phyloP scores from a whole-genome alignment of 2,113 vertebrate species.

The Sturnira hondurensis region DNA sequence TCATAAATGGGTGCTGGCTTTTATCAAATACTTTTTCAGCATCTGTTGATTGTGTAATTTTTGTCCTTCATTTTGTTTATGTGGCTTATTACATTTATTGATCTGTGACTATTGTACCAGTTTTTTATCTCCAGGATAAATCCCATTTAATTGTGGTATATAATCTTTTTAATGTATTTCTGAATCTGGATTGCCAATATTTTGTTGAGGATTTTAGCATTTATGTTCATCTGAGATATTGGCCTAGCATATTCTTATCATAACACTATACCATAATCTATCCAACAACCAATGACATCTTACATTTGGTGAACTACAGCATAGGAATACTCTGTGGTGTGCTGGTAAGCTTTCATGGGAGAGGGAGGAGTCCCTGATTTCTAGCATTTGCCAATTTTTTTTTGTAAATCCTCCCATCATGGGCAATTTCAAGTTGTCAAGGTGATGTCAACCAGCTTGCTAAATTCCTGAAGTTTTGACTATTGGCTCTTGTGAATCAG shows the following conservation, averaged over 20 bases:
- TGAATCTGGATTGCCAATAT: too few relatives aligned
- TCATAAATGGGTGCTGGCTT: too few relatives aligned
- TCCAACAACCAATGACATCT: not conserved
- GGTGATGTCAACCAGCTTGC: not conserved
- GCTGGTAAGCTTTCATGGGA: not conserved
- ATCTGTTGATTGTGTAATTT: too few relatives aligned
- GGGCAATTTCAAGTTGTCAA: not conserved
- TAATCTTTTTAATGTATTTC: too few relatives aligned
- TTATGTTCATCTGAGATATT: too few relatives aligned
- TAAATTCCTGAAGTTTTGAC: slow-evolving; percentile 18
- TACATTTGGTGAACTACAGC: not conserved
- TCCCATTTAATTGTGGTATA: too few relatives aligned
- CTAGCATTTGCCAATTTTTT: not conserved
- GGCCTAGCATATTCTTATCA: not conserved
- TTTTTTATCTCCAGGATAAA: too few relatives aligned
- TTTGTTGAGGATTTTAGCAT: too few relatives aligned
- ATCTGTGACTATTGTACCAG: too few relatives aligned
- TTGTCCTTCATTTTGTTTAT: too few relatives aligned
- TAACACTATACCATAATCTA: not conserved
- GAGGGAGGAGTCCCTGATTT: not conserved
- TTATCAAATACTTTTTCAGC: too few relatives aligned
- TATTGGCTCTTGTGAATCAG: not conserved
- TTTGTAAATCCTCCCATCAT: not conserved
- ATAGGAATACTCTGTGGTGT: not conserved
- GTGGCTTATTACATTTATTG: too few relatives aligned